phyloP scores from a whole-genome alignment of 2,797 vertebrate species.

The Myotis daubentonii region DNA sequence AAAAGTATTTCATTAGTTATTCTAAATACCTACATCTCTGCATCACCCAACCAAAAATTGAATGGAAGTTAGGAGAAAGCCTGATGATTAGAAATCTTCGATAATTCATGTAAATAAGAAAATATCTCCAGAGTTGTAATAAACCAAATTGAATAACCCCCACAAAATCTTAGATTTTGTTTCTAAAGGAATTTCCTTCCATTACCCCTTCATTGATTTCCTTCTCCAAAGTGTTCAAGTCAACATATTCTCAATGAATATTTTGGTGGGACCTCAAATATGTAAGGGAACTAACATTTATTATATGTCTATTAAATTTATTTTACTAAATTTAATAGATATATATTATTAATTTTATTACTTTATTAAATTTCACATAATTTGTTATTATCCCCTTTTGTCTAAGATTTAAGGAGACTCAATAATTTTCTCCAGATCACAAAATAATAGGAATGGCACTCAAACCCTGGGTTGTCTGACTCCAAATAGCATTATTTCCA shows the following conservation, averaged over 20 bases:
- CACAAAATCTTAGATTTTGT: background rate
- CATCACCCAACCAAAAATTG: background rate
- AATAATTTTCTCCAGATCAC: background rate
- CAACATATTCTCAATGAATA: background rate
- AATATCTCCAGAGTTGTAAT: background rate
- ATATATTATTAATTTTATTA: background rate
- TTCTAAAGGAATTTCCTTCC: background rate
- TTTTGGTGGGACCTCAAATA: slow-evolving; percentile 24
- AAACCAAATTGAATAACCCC: background rate
- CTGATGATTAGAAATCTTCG: background rate
- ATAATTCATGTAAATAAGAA: background rate
- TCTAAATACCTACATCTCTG: background rate
- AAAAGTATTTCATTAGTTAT: background rate
- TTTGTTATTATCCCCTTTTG: background rate
- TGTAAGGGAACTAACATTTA: background rate
- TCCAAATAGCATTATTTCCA: background rate
- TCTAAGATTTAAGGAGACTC: background rate
- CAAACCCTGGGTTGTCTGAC: background rate
- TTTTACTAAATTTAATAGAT: background rate
- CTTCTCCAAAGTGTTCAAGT: slow-evolving; percentile 34
- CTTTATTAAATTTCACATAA: slow-evolving; percentile 41
- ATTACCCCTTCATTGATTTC: background rate
- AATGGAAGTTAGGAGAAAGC: background rate
- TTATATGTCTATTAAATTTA: background rate
- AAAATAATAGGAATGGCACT: background rate